These are phyloP conservation scores for Simalia tracyae DNA, from an alignment of 2,797 vertebrate genomes.

Conservation along the genomic window DNA sequence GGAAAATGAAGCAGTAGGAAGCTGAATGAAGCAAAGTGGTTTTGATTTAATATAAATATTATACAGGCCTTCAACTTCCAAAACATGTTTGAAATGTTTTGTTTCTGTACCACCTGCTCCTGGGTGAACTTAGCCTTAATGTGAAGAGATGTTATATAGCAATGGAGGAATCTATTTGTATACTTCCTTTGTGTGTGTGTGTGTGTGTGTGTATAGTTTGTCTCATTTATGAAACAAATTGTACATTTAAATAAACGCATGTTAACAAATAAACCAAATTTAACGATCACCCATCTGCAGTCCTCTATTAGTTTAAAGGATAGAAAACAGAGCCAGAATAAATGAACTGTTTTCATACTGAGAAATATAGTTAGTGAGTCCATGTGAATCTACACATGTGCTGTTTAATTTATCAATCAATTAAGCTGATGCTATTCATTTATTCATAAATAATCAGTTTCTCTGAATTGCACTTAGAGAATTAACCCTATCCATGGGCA, in stretches of 20 bases:
- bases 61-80: not conserved
- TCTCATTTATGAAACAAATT: no score
- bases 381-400: not conserved
- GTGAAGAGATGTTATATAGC: not conserved
- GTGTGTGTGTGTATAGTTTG: not conserved
- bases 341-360: not conserved
- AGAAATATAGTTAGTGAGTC: not conserved
- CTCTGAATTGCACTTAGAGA: not conserved
- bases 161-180: not conserved
- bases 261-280: not conserved
- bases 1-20: slow-evolving; percentile 35
- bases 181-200: not conserved
- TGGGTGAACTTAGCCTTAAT: not conserved
- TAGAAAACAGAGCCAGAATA: not conserved
- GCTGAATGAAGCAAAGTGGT: slow-evolving; percentile 37
- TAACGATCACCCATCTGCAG: not conserved
- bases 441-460: not conserved
- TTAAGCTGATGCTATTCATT: not conserved
- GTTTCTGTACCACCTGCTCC: not conserved
- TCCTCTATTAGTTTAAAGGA: not conserved
- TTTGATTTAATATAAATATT: slow-evolving; percentile 24
- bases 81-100: not conserved
- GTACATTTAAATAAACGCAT: no score
- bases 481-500: not conserved
- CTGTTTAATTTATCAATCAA: not conserved